Percentiles rank a stretch among this genome's conserved stretches.
phyloP scores from a whole-genome alignment of 2,888 invertebrate genomes.

The Cryptops parisi region DNA sequence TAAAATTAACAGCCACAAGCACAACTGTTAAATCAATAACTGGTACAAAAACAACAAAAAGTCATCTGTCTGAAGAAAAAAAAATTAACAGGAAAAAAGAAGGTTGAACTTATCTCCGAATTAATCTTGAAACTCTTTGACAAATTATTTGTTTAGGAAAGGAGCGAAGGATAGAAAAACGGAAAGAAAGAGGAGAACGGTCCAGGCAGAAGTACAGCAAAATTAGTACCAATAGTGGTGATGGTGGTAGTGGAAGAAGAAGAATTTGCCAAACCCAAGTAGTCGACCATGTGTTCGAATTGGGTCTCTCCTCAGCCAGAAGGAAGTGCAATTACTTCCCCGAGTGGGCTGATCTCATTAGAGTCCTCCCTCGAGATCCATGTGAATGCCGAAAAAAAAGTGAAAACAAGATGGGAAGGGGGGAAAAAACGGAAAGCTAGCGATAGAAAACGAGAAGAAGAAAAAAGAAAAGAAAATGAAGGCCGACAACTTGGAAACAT shows the following conservation, averaged over 20 bases:
- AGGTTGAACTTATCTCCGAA: not conserved
- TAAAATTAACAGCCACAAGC: too few species aligned
- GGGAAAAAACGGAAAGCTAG: not conserved
- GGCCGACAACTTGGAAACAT: too few species aligned
- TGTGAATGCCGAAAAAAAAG: not conserved
- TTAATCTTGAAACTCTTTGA: slow-evolving; percentile 1
- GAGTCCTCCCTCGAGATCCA: not conserved
- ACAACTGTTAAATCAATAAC: too few species aligned
- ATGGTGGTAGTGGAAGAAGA: slow-evolving; percentile 5
- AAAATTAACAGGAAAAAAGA: slow-evolving; percentile 1
- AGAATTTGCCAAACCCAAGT: slow-evolving; percentile 1
- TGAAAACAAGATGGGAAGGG: not conserved
- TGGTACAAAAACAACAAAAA: too few species aligned
- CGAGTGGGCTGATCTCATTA: slow-evolving; percentile 1
- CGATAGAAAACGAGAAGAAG: not conserved
- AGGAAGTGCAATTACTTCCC: not conserved
- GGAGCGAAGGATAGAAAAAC: too few species aligned
- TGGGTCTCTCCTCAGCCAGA: not conserved
- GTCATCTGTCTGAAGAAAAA: too few species aligned
- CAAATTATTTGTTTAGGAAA: not conserved
- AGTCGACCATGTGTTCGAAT: slow-evolving; percentile 2
- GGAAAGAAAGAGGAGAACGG: too few species aligned
- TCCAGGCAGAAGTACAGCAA: too few species aligned
- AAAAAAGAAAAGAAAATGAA: not conserved
- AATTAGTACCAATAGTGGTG: too few species aligned